Base-by-base conservation (phyloP, 2,888 invertebrate genomes). In the Arge pagana region DNA sequence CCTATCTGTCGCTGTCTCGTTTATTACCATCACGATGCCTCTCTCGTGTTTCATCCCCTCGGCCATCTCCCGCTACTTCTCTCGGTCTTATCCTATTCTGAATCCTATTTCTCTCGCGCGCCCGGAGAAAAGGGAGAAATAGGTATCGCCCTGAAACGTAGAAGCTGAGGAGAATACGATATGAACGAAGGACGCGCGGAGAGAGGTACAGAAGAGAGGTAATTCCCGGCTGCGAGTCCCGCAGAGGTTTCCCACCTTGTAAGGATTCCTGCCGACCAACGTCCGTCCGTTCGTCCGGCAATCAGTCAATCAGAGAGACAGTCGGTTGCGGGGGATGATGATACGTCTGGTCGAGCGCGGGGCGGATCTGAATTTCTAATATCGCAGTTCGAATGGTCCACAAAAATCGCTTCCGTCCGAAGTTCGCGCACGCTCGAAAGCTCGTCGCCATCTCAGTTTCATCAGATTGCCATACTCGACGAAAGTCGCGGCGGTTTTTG, bases 171-270 rank as follows among this genome's bases (percentile, higher is more conserved):
- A 58, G 56, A 58, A 58, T 67, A 66, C 67, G 62, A 68, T 45
- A 45, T 35, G 61, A 56, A 64, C 56, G 58, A 64, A 66, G 66
- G 67, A 66, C 71, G 35, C 45, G 33, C 45, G 33, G 71, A 30
- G 42, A 30, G 45, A 45, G 33, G 45, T 23, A 33, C n/a, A n/a
- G n/a, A 24, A 45, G 45, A 45, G 45, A 31, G 70, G 66, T 71
- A 72, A 71, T 68, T 72, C 67, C 67, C 60, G 55, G 64, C 66
- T 67, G 69, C 68, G 64, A 72, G 74, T 58, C 69, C 63, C 68
- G 64, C 68, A 72, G 72, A 75, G 75, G 75, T 75, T 75, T 75
- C 75, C 74, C 69, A 75, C 72, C 74, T 75, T 75, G 64, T 74
- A 74, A 72, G 74, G 75, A 73, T 75, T 75, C 74, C 71, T 72